Evolutionary conservation across 2,113 vertebrate genomes (phyloP).

Genomic region (Hippopotamus amphibius): DNA sequence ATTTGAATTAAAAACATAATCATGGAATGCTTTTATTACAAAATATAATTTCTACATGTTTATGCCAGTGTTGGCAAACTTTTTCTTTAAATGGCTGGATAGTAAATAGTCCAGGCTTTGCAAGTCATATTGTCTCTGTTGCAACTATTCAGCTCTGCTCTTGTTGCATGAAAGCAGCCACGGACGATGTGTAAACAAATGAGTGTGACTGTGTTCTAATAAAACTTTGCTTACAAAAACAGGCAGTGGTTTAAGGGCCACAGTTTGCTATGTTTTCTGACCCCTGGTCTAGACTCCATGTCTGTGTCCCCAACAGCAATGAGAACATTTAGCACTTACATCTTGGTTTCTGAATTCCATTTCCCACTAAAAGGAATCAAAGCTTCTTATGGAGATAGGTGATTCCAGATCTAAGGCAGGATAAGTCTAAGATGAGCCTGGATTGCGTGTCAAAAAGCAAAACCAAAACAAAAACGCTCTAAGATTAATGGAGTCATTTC

Average conservation of each 20-base stretch:
- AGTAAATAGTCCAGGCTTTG: background rate
- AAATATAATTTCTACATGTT: conserved; percentile 21
- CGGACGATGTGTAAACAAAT: background rate
- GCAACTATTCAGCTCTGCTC: background rate
- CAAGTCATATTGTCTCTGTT: background rate
- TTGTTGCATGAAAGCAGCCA: background rate
- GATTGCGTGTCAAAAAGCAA: conserved; percentile 6
- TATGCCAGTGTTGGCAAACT: background rate
- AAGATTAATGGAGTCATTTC: conserved; percentile 14
- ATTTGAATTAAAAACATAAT: conserved; percentile 44
- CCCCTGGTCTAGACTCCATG: background rate
- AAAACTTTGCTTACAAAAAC: conserved; percentile 29
- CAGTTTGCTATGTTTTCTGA: conserved; percentile 14
- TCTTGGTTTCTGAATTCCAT: conserved; percentile 42
- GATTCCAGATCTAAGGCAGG: background rate
- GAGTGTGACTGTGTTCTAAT: background rate
- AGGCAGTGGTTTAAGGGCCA: background rate
- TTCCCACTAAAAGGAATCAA: conserved; percentile 21
- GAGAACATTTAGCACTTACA: background rate
- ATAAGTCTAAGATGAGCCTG: conserved; percentile 3
- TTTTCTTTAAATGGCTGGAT: background rate
- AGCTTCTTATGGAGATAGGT: background rate
- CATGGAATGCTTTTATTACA: conserved; percentile 5
- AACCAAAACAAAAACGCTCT: conserved; percentile 10
- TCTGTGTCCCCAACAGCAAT: background rate